Evolutionary conservation across 2,113 vertebrate species (phyloP), one percentile per base, ranked within the genome.

Genomic region (Trogon melanurus): DNA sequence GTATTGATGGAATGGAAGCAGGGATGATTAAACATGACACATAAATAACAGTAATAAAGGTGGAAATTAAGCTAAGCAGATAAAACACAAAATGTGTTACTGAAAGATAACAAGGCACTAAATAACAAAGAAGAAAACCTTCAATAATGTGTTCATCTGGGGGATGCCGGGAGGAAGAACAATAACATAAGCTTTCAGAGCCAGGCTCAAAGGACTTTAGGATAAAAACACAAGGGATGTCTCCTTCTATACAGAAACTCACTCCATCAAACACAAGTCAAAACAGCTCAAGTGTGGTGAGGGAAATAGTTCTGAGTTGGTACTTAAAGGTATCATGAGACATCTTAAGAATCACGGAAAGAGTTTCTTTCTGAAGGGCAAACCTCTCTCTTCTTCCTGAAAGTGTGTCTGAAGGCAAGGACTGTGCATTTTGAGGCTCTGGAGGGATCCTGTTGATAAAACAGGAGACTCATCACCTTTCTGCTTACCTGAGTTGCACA

Each of bases 1-100:
- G 13, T 81, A 91, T 20, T 69, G 44, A 64, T 61, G 10, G 53
- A 30, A 93, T 85, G 15, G 65, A 91, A 92, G 72, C 23, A 72
- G 14, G 87, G 36, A 48, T 65, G 82, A 84, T 91, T 91, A 95
- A 96, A 93, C 30, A 65, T 65, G 65, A 51, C 50, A 81, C 16
- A 85, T 60, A 93, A 95, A 88, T 75, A 94, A 72, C 7, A 25
- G 9, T 44, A 36, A 36, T 50, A 27, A 27, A 86, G 27, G 53
- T 71, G 20, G 30, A 83, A 91, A 94, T 80, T 80, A 83, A 74
- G 56, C 44, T 69, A 66, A 74, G 5, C 11, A 64, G 36, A 57
- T 79, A 86, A 84, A 95, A 56, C 5, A 51, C 4, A 71, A 78
- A 93, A 80, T 36, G 23, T 78, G 79, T 50, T 88, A 64, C 8